Base-by-base conservation (phyloP, 2,113 vertebrate genomes). In the Macquaria australasica region DNA sequence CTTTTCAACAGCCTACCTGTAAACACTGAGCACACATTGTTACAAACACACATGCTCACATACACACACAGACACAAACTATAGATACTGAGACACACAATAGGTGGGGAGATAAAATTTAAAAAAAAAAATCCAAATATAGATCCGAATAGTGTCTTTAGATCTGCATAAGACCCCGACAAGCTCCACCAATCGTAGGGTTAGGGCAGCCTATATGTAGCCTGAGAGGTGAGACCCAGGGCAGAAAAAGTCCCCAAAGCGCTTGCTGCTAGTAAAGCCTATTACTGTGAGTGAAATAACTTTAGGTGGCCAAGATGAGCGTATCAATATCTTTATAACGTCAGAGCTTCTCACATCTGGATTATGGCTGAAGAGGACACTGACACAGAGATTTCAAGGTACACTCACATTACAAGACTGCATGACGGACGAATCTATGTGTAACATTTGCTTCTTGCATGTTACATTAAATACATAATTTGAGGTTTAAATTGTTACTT, bases 1-100 rank as follows among this genome's bases (percentile, higher is more conserved):
- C 94, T 96, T 18, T n/a, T 96, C 34, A 93, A 92, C 60, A 79
- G 53, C 62, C 41, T 81, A 96, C 95, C 92, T 95, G 90, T 92
- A 95, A 88, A 89, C 79, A 76, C 21, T 66, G 45, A 82, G 45
- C 39, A 55, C 60, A 81, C 64, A 69, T 59, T 73, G 58, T 43
- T 55, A 60, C 16, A 66, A 60, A 62, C 23, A 21, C 77, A 64
- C 66, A 78, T 39, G 16, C 23, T 11, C 23, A 37, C 69, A 28
- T 8, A 25, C 39, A 73, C 34, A 77, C 78, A 60, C 39, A 56
- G 34, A 48, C 5, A 77, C 64, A 56, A 3, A 75, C 31, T 66
- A 21, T 34, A 21, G 6, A 43, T 31, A 21, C 39, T 25, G 8
- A 28, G 16, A 45, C 18, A 60, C 25, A 63, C 58, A 31, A 9